Base-by-base conservation (phyloP, 2,888 invertebrate species). In the Limenitis camilla region DNA sequence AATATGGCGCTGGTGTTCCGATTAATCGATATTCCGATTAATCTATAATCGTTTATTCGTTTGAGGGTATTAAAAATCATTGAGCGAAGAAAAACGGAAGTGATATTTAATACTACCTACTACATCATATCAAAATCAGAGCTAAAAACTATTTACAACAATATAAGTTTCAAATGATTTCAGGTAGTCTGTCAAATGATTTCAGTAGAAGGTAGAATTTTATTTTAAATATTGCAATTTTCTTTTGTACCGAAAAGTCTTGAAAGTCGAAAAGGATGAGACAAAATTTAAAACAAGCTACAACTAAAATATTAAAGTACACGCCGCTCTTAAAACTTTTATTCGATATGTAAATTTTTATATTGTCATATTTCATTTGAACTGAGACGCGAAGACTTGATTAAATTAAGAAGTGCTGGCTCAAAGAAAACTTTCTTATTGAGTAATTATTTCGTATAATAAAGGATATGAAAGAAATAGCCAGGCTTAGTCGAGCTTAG, bases 361-460 rank as follows among this genome's bases (percentile, higher is more conserved):
- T 49, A 41, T 42, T 49, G 49, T 42, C 49, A 49, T 42, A 36
- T 19, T 49, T 33, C 44, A 32, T 46, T 42, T 38, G 41, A 40
- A 40, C 41, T 36, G 35, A 31, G 38, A 43, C 47, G 42, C 42
- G 44, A 36, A 36, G 36, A 45, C 19, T 51, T 55, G 48, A 46
- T 49, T 53, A 38, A 53, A 56, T 56, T 50, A 53, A 36, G 4
- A 11, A 40, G 38, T 39, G 46, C 45, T 41, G 45, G 40, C 46
- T 48, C 47, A 53, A 55, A 45, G 45, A 43, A 49, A 58, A 58
- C 50, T 54, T 58, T 55, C 36, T 49, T 55, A 54, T 60, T 52
- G 58, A 55, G 49, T 56, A 56, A 56, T 56, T 53, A 59, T 55
- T 56, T 53, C 52, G 38, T 35, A 47, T 39, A 52, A 49, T 41